Evolutionary conservation across 2,113 vertebrate species (phyloP).

Genomic region (Rana temporaria): DNA sequence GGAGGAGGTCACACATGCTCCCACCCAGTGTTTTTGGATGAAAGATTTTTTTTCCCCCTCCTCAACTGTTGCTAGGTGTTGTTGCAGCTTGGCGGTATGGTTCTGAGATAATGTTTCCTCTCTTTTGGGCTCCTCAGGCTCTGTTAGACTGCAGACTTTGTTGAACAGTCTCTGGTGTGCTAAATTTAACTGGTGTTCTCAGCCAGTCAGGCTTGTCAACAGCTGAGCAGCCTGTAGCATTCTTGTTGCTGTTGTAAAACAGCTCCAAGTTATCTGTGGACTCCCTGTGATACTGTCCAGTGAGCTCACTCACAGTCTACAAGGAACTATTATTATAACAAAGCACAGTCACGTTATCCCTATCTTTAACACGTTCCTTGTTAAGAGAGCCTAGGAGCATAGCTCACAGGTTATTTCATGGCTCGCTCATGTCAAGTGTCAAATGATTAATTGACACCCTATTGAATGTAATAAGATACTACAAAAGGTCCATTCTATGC

Average conservation of each 20-base stretch:
- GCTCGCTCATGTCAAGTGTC: not conserved
- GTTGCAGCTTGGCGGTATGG: constrained; percentile 77
- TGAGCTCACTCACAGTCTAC: constrained; percentile 43
- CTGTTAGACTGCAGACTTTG: constrained; percentile 76
- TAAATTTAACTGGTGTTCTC: constrained; percentile 93
- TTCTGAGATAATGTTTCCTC: constrained; percentile 76
- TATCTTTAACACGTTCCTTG: not conserved
- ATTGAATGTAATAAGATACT: too few relatives aligned
- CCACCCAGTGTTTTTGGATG: constrained; percentile 75
- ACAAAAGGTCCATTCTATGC: too few relatives aligned
- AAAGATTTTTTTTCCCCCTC: constrained; percentile 66
- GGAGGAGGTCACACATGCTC: constrained; percentile 68
- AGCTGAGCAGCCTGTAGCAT: constrained; percentile 84
- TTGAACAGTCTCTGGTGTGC: constrained; percentile 75
- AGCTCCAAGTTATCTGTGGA: constrained; percentile 81
- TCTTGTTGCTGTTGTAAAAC: constrained; percentile 80
- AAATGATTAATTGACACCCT: not conserved
- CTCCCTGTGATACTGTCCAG: constrained; percentile 62
- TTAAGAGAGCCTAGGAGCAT: not conserved
- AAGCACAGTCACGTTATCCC: constrained; percentile 21
- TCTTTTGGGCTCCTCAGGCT: constrained; percentile 73
- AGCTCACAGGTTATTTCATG: not conserved
- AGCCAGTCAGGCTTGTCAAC: constrained; percentile 85
- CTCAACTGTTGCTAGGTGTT: constrained; percentile 81
- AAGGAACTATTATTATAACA: constrained; percentile 31